Evolutionary conservation across 2,797 vertebrate species (phyloP), one percentile per base, ranked within the genome.

Genomic region (Alectoris magna): DNA sequence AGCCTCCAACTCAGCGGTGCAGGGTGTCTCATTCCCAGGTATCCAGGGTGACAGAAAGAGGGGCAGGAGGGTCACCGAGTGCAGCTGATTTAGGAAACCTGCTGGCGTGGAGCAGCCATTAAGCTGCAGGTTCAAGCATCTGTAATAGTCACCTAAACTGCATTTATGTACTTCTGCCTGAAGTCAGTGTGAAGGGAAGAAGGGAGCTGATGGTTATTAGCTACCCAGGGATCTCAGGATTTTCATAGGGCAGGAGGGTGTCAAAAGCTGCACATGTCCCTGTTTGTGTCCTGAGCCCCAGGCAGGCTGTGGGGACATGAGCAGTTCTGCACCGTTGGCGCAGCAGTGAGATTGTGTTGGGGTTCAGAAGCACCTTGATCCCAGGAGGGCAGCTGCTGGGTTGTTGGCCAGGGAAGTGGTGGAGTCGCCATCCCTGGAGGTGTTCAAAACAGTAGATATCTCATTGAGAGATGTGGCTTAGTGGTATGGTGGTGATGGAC

Each of bases 121-220:
- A 88, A 68, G 74, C 87, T 92, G 55, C 58, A 49, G 55, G 67
- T 88, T 85, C 76, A 84, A n/a, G 70, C 67, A n/a, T 78, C 88
- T 77, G 64, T 78, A 83, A 70, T 23, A 74, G 55, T 80, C 69
- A 69, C 79, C n/a, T 24, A 84, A 63, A 38, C 60, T 24, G 24
- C 84, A 73, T 82, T 76, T 71, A 73, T 39, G 72, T 64, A 38
- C 68, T 87, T 82, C 21, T 84, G 66, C 70, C 88, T 84, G 59
- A 81, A 44, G 62, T 53, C 56, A 58, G 3, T 13, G 41, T 18
- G 55, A 71, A 53, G 48, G 39, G 49, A 78, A 74, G 79, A 86
- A 66, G 76, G 79, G 62, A 83, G 58, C 68, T 56, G 74, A 63
- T 82, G 91, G 73, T 79, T 90, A 86, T 59, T 84, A 44, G 51